phyloP scores from a whole-genome alignment of 1,140 invertebrate species.

The Schlechtendalia chinensis region DNA sequence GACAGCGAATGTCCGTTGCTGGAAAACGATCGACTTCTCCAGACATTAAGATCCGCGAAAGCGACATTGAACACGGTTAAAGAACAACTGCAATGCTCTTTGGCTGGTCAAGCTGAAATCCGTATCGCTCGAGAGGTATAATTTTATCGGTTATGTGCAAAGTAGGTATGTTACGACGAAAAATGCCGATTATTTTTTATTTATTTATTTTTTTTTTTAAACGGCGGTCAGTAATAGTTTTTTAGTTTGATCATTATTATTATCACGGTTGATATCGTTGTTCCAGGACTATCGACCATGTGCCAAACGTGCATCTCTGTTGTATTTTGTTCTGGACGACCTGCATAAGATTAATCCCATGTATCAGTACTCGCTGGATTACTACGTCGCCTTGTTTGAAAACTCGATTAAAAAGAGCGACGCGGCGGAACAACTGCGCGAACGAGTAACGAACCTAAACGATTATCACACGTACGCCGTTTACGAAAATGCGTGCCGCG shows the following conservation, averaged over 20 bases:
- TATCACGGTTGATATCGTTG: neutral
- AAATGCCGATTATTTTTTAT: too few relatives aligned
- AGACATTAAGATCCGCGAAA: conserved; percentile 82
- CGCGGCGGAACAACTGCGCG: conserved; percentile 64
- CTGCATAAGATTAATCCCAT: conserved; percentile 88
- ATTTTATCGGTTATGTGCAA: neutral
- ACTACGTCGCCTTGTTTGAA: conserved; percentile 87
- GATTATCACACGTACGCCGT: conserved; percentile 81
- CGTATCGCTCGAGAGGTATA: conserved; percentile 68
- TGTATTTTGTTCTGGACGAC: conserved; percentile 94
- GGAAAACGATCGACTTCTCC: conserved; percentile 81
- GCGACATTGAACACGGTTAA: conserved; percentile 77
- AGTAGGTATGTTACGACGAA: too few relatives aligned
- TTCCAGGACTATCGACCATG: conserved; percentile 62
- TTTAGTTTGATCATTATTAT: too few relatives aligned
- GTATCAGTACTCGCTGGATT: conserved; percentile 89
- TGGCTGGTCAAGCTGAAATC: conserved; percentile 78
- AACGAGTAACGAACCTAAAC: conserved; percentile 71
- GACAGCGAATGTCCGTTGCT: conserved; percentile 69
- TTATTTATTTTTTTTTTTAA: too few relatives aligned
- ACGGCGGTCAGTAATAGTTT: too few relatives aligned
- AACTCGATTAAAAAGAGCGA: conserved; percentile 69
- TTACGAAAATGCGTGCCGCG: conserved; percentile 86
- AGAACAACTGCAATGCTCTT: conserved; percentile 71
- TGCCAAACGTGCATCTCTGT: conserved; percentile 78